These are phyloP conservation scores for Apodemia mormo DNA, from an alignment of 2,888 invertebrate species.

Conservation along the genomic window DNA sequence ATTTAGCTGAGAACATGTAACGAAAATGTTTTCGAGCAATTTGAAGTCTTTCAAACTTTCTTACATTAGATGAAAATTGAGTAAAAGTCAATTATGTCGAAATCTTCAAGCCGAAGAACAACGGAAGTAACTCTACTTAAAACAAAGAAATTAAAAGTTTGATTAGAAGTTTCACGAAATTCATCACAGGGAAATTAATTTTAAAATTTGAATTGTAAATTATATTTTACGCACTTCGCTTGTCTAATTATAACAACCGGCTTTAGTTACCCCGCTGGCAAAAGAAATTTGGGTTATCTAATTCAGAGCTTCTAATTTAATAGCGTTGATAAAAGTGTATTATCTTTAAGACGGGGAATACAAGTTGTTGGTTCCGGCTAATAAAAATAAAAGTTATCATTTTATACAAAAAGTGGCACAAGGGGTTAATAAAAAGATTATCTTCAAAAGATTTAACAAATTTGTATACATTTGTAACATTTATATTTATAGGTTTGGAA, in stretches of 20 bases:
- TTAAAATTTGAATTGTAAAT: conserved; percentile 67
- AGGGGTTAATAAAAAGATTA: no score
- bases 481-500: no score
- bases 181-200: conserved; percentile 61
- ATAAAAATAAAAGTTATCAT: not conserved
- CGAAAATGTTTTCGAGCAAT: conserved; percentile 23
- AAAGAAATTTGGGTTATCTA: conserved; percentile 13
- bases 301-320: conserved; percentile 4
- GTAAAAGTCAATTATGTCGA: conserved; percentile 25
- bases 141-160: conserved; percentile 54
- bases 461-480: no score
- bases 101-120: conserved; percentile 14
- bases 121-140: conserved; percentile 28
- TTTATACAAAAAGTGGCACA: no score
- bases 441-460: no score
- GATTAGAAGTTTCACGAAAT: conserved; percentile 57
- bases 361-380: not conserved
- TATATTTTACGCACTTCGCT: conserved; percentile 59
- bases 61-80: conserved; percentile 26
- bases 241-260: conserved; percentile 53
- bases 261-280: conserved; percentile 38
- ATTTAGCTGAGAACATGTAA: conserved; percentile 22
- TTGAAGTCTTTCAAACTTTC: conserved; percentile 21
- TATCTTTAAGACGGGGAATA: conserved; percentile 6
- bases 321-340: conserved; percentile 8